Base-by-base conservation (phyloP, 2,113 vertebrate species). In the Todiramphus saurophagus region DNA sequence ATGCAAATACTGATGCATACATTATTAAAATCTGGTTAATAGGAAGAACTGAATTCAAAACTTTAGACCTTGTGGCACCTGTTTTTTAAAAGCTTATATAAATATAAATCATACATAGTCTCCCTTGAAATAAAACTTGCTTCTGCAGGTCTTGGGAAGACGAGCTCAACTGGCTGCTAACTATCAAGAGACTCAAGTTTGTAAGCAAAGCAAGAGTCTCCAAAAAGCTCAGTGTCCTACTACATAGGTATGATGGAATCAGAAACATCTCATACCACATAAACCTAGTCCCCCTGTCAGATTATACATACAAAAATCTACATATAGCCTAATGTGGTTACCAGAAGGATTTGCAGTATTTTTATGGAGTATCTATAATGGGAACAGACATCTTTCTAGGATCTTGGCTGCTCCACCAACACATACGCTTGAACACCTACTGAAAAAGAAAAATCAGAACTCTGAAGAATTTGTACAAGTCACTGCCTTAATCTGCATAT, bases 321-420 rank as follows among this genome's bases (percentile, higher is more conserved):
- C 80, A 72, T 4, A 35, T 12, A 69, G 55, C 6, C 35, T 12
- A 81, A 28, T 2, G 17, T 35, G 77, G 53, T 69, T 25, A 73
- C 41, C 60, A 76, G 35, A 43, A 75, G n/a, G 44, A 69, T 30
- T 55, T 51, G 50, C 64, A 64, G 2, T 44, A 39, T 11, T 79
- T 87, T 60, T 75, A 87, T 46, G 51, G 46, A 43, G 51, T 63
- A 43, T 43, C 62, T 91, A 68, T 89, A 94, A 78, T 13, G 10
- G 24, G 46, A 92, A 87, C 53, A 91, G 87, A 68, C 39, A 69
- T 59, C 51, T 86, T 59, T 64, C 37, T 55, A 62, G 43, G 24
- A 94, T 85, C 68, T 97, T 94, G 87, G 91, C 83, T 84, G 83
- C 24, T 83, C 64, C 69, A 74, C 17, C 56, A 81, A 77, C 8